Conservation (phyloP, 2,113 vertebrate species). For the Megalops atlanticus region DNA sequence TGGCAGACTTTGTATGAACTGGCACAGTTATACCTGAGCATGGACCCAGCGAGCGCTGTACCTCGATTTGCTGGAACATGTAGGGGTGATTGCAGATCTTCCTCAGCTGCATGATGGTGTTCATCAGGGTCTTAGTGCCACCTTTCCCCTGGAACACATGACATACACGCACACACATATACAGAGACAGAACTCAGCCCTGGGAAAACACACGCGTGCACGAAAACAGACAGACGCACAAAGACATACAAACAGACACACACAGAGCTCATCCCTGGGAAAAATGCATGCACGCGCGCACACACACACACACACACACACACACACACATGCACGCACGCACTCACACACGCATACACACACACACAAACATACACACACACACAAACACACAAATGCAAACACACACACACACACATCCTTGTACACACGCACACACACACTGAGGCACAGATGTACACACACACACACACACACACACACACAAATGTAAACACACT, state of each 20-base stretch:
- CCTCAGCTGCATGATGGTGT: conserved; percentile 96
- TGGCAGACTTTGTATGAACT: not conserved
- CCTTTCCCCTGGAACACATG: conserved; percentile 84
- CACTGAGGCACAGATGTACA: no score
- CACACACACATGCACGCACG: no score
- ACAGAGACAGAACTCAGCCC: not conserved
- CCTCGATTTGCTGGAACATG: conserved; percentile 99
- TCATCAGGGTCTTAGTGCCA: conserved; percentile 95
- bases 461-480: fast-evolving
- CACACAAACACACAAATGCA: not conserved
- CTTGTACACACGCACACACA: no score
- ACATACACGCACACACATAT: not conserved
- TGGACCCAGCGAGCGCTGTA: conserved; percentile 40
- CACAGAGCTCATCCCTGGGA: not conserved
- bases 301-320: not conserved
- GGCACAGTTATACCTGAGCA: not conserved
- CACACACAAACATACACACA: not conserved
- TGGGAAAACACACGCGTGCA: not conserved
- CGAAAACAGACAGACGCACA: not conserved
- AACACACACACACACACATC: not conserved
- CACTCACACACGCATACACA: not conserved
- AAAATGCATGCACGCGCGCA: not conserved
- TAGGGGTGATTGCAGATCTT: conserved; percentile 98
- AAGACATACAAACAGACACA: not conserved
- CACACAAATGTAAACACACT: no score